Conservation (phyloP, 1,140 invertebrate species). For the Nomia melanderi region DNA sequence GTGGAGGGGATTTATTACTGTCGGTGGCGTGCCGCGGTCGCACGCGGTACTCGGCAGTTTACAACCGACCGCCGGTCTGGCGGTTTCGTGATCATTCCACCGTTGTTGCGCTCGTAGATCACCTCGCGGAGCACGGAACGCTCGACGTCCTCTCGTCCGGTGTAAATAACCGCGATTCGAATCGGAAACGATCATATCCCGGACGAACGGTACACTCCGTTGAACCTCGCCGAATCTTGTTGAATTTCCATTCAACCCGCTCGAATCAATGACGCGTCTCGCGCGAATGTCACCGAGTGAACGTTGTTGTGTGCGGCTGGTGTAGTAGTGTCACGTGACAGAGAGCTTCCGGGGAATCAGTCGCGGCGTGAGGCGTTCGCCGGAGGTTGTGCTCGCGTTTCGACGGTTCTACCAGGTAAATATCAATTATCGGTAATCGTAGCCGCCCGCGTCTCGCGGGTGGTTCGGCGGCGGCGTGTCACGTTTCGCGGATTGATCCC, state of each 20-base stretch:
- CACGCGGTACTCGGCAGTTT: conserved; percentile 80
- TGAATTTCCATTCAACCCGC: background rate
- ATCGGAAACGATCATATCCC: background rate
- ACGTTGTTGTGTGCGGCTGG: conserved; percentile 51
- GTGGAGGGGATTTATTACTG: conserved; percentile 76
- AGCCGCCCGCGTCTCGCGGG: background rate
- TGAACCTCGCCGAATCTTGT: background rate
- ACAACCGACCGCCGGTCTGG: conserved; percentile 72
- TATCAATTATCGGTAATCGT: background rate
- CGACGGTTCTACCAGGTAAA: conserved; percentile 48
- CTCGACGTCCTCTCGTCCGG: conserved; percentile 7
- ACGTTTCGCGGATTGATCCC: background rate
- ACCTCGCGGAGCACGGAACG: background rate
- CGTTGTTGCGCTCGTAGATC: background rate
- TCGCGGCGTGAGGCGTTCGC: conserved; percentile 23
- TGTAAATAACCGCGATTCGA: background rate
- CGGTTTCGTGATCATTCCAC: conserved; percentile 61
- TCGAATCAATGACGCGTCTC: background rate
- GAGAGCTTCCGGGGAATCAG: conserved; percentile 7
- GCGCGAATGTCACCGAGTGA: conserved; percentile 34
- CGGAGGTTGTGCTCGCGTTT: conserved; percentile 40
- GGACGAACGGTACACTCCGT: background rate
- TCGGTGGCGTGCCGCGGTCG: conserved; percentile 75
- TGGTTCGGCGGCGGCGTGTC: background rate
- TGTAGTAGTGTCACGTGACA: conserved; percentile 64